Evolutionary conservation across 2,797 vertebrate genomes (phyloP).

Genomic region (Ctenosaura bakeri): DNA sequence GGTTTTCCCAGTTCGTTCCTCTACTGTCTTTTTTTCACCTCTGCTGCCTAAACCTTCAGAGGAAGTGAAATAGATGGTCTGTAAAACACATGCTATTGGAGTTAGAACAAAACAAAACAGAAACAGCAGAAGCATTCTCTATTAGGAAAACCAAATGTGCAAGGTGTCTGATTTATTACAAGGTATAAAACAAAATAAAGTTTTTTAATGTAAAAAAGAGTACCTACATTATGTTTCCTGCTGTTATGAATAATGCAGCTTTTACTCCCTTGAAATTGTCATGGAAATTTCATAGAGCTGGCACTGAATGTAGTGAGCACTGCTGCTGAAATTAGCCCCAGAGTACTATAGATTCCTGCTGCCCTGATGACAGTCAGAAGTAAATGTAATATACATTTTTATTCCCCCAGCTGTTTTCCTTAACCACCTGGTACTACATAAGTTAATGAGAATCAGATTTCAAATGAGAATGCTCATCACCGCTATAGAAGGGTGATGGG

Average conservation of each 20-base stretch:
- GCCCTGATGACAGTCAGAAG: conserved; percentile 40
- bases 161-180: conserved; percentile 41
- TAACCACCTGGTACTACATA: conserved; percentile 57
- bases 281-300: conserved; percentile 57
- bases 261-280: conserved; percentile 53
- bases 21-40: neutral
- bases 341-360: conserved; percentile 55
- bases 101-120: neutral
- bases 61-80: conserved; percentile 7
- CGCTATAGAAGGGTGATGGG: conserved; percentile 49
- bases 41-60: neutral
- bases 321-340: conserved; percentile 49
- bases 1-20: too few relatives aligned
- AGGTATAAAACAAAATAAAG: conserved; percentile 50
- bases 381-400: conserved; percentile 63
- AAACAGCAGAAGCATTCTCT: conserved; percentile 10
- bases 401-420: conserved; percentile 56
- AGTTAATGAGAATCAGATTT: conserved; percentile 59
- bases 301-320: conserved; percentile 61
- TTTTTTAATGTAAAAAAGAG: conserved; percentile 51
- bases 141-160: conserved; percentile 37
- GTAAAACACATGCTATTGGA: neutral
- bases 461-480: conserved; percentile 57
- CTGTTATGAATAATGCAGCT: conserved; percentile 58
- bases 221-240: conserved; percentile 46